These are phyloP conservation scores for Phortica okadai DNA, from an alignment of 2,888 invertebrate genomes.

Conservation along the genomic window DNA sequence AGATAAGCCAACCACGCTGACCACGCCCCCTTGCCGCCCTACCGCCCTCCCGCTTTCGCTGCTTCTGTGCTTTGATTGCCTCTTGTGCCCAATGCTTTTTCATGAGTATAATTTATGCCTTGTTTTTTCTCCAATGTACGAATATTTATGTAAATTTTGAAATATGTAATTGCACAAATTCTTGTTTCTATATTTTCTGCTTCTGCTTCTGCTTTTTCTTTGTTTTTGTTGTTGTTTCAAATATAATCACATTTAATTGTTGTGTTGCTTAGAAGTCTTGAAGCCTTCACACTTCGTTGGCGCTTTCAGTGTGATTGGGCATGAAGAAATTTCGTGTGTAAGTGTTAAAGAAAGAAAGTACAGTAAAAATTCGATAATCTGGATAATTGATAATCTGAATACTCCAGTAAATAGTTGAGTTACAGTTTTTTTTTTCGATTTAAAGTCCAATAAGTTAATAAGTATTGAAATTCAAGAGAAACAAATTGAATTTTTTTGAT, in stretches of 20 bases:
- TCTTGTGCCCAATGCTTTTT: conserved; percentile 50
- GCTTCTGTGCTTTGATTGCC: not conserved
- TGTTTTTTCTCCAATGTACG: conserved; percentile 2
- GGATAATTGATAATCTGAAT: too few species aligned
- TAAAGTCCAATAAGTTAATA: too few species aligned
- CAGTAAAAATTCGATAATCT: not conserved
- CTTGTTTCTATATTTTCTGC: conserved; percentile 5
- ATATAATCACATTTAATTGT: conserved; percentile 31
- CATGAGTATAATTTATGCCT: conserved; percentile 67
- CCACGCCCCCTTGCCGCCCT: conserved; percentile 39
- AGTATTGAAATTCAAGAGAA: too few species aligned
- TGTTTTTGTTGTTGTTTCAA: conserved; percentile 8
- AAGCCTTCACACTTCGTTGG: conserved; percentile 25
- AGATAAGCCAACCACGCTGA: conserved; percentile 59
- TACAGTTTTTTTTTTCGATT: too few species aligned
- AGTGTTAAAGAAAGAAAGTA: not conserved
- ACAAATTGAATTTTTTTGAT: too few species aligned
- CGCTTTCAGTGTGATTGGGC: not conserved
- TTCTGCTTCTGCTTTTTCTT: not conserved
- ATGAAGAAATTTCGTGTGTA: not conserved
- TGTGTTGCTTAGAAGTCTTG: not conserved
- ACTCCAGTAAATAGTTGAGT: too few species aligned
- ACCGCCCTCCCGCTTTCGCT: not conserved
- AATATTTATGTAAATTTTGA: conserved; percentile 32
- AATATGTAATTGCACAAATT: conserved; percentile 31